Conservation (phyloP, 2,113 vertebrate species). For the Xerus inauris region DNA sequence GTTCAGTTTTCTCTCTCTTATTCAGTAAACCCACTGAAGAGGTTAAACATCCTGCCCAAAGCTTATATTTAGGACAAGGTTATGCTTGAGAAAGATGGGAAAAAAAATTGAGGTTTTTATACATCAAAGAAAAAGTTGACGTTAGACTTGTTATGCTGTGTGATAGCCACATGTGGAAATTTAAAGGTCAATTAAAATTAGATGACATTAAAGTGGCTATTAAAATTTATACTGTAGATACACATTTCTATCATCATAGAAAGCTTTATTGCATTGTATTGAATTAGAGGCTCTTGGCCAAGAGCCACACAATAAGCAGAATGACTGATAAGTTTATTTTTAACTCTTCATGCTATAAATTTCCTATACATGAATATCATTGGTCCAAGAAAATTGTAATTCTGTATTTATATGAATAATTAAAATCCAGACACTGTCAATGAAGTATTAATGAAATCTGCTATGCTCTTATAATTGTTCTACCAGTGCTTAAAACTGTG, state of each 20-base stretch:
- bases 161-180: not conserved
- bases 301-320: not conserved
- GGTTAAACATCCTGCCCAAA: not conserved
- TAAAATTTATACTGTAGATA: not conserved
- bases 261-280: not conserved
- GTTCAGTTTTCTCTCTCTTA: constrained; percentile 12
- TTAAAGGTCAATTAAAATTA: constrained; percentile 32
- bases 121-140: not conserved
- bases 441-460: constrained; percentile 10
- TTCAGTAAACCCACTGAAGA: not conserved
- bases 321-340: not conserved
- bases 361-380: not conserved
- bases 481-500: constrained; percentile 21
- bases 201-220: constrained; percentile 19
- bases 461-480: not conserved
- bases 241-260: not conserved
- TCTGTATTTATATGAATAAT: constrained; percentile 45
- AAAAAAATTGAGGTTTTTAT: not conserved
- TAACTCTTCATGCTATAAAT: not conserved
- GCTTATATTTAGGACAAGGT: not conserved
- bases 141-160: not conserved
- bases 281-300: not conserved
- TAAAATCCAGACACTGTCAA: constrained; percentile 16
- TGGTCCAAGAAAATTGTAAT: not conserved
- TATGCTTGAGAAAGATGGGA: not conserved